phyloP scores from a whole-genome alignment of 2,113 vertebrate species.

The Vidua macroura region DNA sequence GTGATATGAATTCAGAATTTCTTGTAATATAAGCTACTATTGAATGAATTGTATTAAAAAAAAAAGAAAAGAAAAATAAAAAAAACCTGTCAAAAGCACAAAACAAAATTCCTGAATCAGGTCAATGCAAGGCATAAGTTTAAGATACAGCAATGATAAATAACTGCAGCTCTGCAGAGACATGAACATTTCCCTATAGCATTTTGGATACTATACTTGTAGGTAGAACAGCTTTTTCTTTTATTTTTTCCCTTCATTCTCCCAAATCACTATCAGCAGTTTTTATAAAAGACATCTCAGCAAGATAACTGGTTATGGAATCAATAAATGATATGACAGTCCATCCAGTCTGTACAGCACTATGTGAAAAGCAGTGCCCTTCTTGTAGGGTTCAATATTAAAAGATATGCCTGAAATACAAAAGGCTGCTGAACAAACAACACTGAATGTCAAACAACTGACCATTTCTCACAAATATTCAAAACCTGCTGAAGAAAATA shows the following conservation, averaged over 20 bases:
- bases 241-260: background rate
- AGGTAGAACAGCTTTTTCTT: background rate
- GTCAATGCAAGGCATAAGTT: background rate
- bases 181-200: background rate
- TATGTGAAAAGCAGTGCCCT: constrained; percentile 44
- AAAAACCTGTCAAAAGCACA: background rate
- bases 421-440: constrained; percentile 70
- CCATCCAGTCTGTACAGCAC: constrained; percentile 39
- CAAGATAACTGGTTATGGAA: constrained; percentile 64
- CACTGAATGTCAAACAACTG: constrained; percentile 61
- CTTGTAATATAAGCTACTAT: background rate
- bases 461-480: constrained; percentile 63
- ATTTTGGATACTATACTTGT: constrained; percentile 10
- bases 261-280: constrained; percentile 50
- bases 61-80: background rate
- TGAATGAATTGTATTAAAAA: background rate
- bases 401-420: constrained; percentile 68
- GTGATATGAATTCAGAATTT: background rate
- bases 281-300: constrained; percentile 61
- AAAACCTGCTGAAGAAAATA: constrained; percentile 50
- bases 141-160: background rate
- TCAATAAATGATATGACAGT: constrained; percentile 63
- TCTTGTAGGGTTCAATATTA: constrained; percentile 66
- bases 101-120: background rate
- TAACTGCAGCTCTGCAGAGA: constrained; percentile 1